Conservation (phyloP, 2,113 vertebrate species). For the Cephalopholis sonnerati region DNA sequence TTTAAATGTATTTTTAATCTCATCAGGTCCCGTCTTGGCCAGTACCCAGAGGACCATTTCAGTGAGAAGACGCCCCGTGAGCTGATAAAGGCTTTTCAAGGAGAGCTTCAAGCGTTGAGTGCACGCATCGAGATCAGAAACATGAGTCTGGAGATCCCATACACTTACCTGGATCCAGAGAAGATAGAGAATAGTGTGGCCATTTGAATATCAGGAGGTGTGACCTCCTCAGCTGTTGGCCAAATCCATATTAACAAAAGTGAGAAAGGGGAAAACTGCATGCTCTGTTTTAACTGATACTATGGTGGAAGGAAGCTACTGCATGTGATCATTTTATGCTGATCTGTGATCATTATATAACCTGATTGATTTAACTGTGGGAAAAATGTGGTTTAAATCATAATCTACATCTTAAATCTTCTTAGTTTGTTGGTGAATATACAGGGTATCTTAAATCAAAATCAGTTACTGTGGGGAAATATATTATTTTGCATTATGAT, state of each 20-base stretch:
- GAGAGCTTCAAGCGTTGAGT: constrained; percentile 38
- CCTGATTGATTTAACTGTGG: not conserved
- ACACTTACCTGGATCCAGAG: constrained; percentile 67
- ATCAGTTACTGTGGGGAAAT: not conserved
- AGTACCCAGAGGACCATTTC: constrained; percentile 49
- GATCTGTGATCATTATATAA: not conserved
- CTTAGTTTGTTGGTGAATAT: not conserved
- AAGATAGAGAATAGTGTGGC: constrained; percentile 70
- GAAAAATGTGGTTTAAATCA: not conserved
- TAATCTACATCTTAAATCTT: not conserved
- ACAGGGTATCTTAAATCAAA: not conserved
- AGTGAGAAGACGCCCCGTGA: no score
- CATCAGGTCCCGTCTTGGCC: constrained; percentile 48
- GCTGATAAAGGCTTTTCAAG: constrained; percentile 56
- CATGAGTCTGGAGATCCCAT: constrained; percentile 34
- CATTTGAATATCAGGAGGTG: constrained; percentile 29
- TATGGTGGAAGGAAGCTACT: not conserved
- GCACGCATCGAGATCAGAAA: constrained; percentile 62
- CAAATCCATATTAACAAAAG: not conserved
- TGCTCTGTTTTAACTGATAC: not conserved
- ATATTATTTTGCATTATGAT: not conserved
- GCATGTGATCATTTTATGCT: not conserved
- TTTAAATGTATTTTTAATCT: not conserved
- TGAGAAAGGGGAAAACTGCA: no score
- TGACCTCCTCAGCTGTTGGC: not conserved